Percentiles rank a stretch among this genome's conserved stretches.
These are phyloP conservation scores for Macquaria ambigua DNA, from an alignment of 2,113 vertebrate genomes.

Conservation along the genomic window DNA sequence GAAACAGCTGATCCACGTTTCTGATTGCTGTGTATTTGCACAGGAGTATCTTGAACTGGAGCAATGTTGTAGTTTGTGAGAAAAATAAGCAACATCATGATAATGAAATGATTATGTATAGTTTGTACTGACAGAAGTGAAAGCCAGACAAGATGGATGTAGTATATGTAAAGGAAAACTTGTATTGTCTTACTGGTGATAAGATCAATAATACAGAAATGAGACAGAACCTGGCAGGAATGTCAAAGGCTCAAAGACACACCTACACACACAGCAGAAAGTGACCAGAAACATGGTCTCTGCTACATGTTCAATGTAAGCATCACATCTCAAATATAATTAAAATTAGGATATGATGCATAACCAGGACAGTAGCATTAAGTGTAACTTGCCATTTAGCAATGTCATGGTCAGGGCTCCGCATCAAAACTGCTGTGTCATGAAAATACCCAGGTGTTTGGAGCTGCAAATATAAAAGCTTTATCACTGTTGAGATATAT, in stretches of 20 bases:
- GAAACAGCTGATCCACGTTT: neutral
- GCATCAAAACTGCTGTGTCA: constrained; percentile 36
- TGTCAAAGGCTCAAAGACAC: neutral
- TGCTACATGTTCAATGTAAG: neutral
- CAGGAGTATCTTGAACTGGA: neutral
- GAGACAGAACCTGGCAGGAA: neutral
- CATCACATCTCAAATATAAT: constrained; percentile 18
- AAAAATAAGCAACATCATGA: neutral
- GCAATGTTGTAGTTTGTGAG: neutral
- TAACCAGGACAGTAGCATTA: constrained; percentile 11
- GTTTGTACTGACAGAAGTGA: neutral
- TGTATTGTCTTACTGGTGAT: neutral
- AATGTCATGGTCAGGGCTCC: constrained; percentile 31
- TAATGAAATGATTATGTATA: neutral
- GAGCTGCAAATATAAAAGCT: neutral
- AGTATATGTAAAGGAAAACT: neutral
- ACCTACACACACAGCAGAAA: neutral
- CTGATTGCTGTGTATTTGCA: neutral
- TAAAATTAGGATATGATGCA: constrained; percentile 30
- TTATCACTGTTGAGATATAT: neutral
- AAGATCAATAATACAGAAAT: neutral
- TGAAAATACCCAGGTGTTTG: constrained; percentile 18
- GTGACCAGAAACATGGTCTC: neutral
- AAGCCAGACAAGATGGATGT: neutral
- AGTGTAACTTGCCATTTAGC: neutral